Evolutionary conservation across 2,888 invertebrate genomes (phyloP).

Genomic region (Ochropacha duplaris): DNA sequence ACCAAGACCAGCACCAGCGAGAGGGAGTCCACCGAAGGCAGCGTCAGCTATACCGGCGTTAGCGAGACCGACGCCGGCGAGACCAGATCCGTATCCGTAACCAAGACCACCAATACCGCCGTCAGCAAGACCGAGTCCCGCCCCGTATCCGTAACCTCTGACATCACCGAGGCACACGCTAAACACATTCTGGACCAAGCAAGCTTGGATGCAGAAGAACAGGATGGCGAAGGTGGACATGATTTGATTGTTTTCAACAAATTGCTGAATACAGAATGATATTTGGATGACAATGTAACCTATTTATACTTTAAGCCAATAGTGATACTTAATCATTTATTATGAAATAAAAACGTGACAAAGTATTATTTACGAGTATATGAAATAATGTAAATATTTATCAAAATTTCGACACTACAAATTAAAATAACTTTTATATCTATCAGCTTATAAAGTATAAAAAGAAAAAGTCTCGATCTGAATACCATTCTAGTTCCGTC

Average conservation of each 20-base stretch:
- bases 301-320: conserved; percentile 3
- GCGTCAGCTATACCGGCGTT: not conserved
- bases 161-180: conserved; percentile 11
- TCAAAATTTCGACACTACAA: not conserved
- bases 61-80: not conserved
- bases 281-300: not conserved
- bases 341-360: not conserved
- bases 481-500: conserved; percentile 8
- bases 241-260: too few relatives aligned
- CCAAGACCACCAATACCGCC: conserved; percentile 7
- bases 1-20: conserved; percentile 10
- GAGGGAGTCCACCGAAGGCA: not conserved
- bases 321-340: not conserved
- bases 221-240: too few relatives aligned
- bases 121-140: conserved; percentile 10
- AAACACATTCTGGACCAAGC: too few relatives aligned
- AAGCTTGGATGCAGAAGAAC: too few relatives aligned
- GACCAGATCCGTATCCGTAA: not conserved
- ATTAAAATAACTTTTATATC: too few relatives aligned
- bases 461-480: not conserved
- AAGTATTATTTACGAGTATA: not conserved
- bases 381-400: not conserved
- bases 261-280: too few relatives aligned
- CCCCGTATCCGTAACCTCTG: not conserved
- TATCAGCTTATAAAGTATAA: not conserved